phyloP scores from a whole-genome alignment of 2,797 vertebrate species.

The Vespertilio murinus region DNA sequence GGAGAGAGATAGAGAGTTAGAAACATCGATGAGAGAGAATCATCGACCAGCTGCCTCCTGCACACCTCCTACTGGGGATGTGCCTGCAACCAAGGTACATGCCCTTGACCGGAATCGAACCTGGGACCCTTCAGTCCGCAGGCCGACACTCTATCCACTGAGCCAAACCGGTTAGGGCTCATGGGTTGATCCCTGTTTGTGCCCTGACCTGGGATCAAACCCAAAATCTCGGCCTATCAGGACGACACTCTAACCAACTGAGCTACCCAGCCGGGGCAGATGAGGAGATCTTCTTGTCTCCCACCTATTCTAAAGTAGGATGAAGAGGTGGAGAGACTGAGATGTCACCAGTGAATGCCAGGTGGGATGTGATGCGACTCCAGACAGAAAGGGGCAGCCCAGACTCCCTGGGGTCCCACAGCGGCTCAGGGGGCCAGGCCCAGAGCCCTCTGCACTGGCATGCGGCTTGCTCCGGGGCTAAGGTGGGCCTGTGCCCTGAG shows the following conservation, averaged over 20 bases:
- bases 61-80: too few species aligned
- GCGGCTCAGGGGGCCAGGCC: neutral
- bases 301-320: neutral
- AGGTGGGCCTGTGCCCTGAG: neutral
- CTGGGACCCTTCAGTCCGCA: too few species aligned
- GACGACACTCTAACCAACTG: too few species aligned
- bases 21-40: too few species aligned
- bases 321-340: neutral
- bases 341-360: neutral
- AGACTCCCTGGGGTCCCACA: neutral
- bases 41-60: too few species aligned
- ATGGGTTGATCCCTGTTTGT: neutral
- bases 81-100: too few species aligned
- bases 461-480: neutral
- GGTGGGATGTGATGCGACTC: neutral
- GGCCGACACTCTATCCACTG: too few species aligned
- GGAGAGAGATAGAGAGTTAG: too few species aligned
- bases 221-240: neutral
- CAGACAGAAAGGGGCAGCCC: neutral
- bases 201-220: neutral
- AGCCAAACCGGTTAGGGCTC: too few species aligned
- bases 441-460: neutral
- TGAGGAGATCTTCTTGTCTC: too few species aligned
- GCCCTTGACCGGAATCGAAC: too few species aligned
- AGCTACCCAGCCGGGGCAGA: neutral